phyloP scores from a whole-genome alignment of 2,888 invertebrate genomes.

The Mythimna lalbum region DNA sequence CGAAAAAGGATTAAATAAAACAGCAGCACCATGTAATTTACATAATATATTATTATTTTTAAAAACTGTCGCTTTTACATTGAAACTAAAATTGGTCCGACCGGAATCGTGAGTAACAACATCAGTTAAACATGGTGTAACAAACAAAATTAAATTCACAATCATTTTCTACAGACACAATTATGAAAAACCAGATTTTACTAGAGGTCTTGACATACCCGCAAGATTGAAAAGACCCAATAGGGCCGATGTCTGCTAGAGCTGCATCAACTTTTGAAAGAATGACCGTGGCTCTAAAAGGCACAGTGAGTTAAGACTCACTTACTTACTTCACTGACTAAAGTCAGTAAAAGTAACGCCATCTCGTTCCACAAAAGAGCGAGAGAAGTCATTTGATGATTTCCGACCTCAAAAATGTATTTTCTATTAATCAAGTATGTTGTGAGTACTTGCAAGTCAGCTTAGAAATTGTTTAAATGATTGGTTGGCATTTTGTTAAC shows the following conservation, averaged over 20 bases:
- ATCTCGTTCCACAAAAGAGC: too few species aligned
- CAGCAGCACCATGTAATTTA: slow-evolving; percentile 79
- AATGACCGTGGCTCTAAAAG: too few species aligned
- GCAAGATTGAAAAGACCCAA: neutral
- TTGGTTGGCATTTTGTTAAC: neutral
- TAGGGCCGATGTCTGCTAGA: too few species aligned
- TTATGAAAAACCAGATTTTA: slow-evolving; percentile 12
- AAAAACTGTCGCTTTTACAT: slow-evolving; percentile 84
- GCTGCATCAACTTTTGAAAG: too few species aligned
- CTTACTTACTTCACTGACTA: too few species aligned
- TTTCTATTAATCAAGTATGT: slow-evolving; percentile 2
- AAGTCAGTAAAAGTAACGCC: too few species aligned
- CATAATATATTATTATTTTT: slow-evolving; percentile 87
- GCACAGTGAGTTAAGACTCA: too few species aligned
- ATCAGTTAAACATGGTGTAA: slow-evolving; percentile 71
- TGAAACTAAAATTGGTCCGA: slow-evolving; percentile 87
- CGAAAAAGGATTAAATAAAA: slow-evolving; percentile 69
- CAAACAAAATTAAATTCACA: slow-evolving; percentile 63
- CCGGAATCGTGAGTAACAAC: slow-evolving; percentile 83
- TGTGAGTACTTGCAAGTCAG: neutral
- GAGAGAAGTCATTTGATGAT: too few species aligned
- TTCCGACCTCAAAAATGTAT: neutral
- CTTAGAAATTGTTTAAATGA: slow-evolving; percentile 4
- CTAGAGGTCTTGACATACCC: neutral
- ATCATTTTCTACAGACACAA: slow-evolving; percentile 67